Base-by-base conservation (phyloP, 2,113 vertebrate species). In the Colinus virginianus region DNA sequence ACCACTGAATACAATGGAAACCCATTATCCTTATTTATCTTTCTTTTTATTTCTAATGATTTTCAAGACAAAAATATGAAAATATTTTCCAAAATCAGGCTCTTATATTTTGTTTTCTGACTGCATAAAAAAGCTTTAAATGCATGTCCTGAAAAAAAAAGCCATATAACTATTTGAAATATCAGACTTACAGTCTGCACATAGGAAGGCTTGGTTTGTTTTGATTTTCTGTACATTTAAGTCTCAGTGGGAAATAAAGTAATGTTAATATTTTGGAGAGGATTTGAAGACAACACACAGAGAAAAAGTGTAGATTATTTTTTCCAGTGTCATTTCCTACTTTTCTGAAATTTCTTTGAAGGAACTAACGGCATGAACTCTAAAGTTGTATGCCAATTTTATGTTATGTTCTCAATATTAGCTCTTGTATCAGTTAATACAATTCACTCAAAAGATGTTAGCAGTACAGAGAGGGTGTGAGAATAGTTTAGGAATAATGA, bases 341-440 rank as follows among this genome's bases (percentile, higher is more conserved):
- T 32, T 12, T 71, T 90, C 77, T 68, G 21, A 43, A 51, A 72
- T 72, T 88, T 11, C 62, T 90, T 48, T 78, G 40, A 94, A 74
- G 62, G 53, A 92, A 63, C 13, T 69, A 69, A 55, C 76, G 69
- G 74, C 32, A 88, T 91, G 80, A 88, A 88, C 91, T 92, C 72
- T 88, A 56, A 83, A 74, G 36, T 84, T 40, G 68, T 88, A 78
- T 17, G 61, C 81, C 92, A 94, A 87, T 82, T 25, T 85, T 21
- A 9, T 79, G 43, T 61, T 90, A 56, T 36, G 36, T 78, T 84
- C 58, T 64, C 74, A 86, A 30, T 53, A 56, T 68, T 87, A 88
- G 30, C 26, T 78, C 7, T 87, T 16, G 28, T 81, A 48, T 84
- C 77, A 72, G 58, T 66, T 59, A 88, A 32, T 49, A 43, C 40